Evolutionary conservation across 2,888 invertebrate genomes (phyloP).

Genomic region (Archaeoteleia sp.): DNA sequence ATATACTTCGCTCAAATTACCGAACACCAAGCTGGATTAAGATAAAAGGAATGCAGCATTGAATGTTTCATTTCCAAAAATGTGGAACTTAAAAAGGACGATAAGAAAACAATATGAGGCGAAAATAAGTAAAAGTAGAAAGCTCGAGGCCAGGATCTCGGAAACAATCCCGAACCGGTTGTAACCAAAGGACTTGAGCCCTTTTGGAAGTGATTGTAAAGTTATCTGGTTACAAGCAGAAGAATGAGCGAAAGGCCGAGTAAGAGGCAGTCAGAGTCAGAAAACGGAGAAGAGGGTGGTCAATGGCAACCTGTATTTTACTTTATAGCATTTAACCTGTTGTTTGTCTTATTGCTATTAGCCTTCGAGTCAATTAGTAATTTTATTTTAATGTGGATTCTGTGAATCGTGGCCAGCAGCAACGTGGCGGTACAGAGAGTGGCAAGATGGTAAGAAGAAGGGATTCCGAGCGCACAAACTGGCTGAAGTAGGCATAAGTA

Average conservation of each 20-base stretch:
- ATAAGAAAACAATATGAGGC: conserved; percentile 30
- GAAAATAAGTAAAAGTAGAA: conserved; percentile 54
- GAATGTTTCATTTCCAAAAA: conserved; percentile 27
- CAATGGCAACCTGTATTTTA: conserved; percentile 71
- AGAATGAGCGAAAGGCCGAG: conserved; percentile 13
- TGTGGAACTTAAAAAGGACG: conserved; percentile 11
- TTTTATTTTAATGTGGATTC: conserved; percentile 74
- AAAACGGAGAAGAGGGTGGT: conserved; percentile 50
- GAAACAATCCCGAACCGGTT: conserved; percentile 66
- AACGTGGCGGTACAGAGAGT: conserved; percentile 44
- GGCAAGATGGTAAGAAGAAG: conserved; percentile 17
- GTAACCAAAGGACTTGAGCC: conserved; percentile 54
- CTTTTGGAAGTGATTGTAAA: conserved; percentile 24
- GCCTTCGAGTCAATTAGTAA: conserved; percentile 72
- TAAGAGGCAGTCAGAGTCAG: conserved; percentile 29
- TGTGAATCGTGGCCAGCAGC: conserved; percentile 62
- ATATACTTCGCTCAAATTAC: too few relatives aligned
- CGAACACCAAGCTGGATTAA: too few relatives aligned
- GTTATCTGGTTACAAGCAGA: conserved; percentile 46
- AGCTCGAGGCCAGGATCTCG: conserved; percentile 57
- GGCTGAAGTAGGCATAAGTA: conserved; percentile 38
- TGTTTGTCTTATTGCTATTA: conserved; percentile 75
- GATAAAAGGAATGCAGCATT: conserved; percentile 9
- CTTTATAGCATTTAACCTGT: conserved; percentile 73
- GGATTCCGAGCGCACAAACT: conserved; percentile 43